Conservation (phyloP, 1,140 invertebrate genomes). For the Euschistus heros region DNA sequence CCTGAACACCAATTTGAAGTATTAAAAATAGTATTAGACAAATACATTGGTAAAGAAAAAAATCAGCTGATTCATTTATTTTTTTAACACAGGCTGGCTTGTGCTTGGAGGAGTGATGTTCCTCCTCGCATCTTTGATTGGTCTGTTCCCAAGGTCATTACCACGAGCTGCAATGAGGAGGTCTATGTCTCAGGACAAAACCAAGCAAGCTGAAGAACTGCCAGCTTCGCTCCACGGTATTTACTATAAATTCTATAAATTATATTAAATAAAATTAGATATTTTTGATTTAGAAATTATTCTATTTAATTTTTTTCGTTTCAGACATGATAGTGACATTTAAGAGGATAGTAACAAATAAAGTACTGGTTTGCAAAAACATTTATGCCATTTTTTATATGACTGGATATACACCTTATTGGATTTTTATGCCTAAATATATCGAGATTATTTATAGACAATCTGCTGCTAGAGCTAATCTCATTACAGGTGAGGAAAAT, state of each 20-base stretch:
- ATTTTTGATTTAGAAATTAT: too few species aligned
- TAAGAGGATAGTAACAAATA: slow-evolving; percentile 45
- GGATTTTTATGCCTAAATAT: slow-evolving; percentile 35
- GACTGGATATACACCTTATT: slow-evolving; percentile 33
- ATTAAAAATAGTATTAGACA: too few species aligned
- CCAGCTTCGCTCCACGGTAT: slow-evolving; percentile 31
- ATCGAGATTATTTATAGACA: slow-evolving; percentile 47
- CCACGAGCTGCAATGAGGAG: slow-evolving; percentile 39
- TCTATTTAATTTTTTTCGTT: slow-evolving; percentile 27
- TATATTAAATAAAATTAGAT: too few species aligned
- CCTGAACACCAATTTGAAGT: too few species aligned
- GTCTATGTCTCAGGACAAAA: slow-evolving; percentile 29
- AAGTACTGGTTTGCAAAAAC: slow-evolving; percentile 46
- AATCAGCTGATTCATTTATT: too few species aligned
- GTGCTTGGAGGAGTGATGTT: slow-evolving; percentile 43
- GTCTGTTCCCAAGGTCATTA: slow-evolving; percentile 46
- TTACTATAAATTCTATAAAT: too few species aligned
- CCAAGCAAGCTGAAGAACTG: slow-evolving; percentile 26
- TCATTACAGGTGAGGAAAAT: slow-evolving; percentile 31
- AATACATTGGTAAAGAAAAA: too few species aligned
- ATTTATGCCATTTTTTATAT: slow-evolving; percentile 41
- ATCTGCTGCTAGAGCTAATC: slow-evolving; percentile 36
- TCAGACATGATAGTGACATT: slow-evolving; percentile 43
- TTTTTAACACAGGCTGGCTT: slow-evolving; percentile 42
- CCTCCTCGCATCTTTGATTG: slow-evolving; percentile 41